Conservation (phyloP, 2,888 invertebrate genomes). For the Germaria angustata region DNA sequence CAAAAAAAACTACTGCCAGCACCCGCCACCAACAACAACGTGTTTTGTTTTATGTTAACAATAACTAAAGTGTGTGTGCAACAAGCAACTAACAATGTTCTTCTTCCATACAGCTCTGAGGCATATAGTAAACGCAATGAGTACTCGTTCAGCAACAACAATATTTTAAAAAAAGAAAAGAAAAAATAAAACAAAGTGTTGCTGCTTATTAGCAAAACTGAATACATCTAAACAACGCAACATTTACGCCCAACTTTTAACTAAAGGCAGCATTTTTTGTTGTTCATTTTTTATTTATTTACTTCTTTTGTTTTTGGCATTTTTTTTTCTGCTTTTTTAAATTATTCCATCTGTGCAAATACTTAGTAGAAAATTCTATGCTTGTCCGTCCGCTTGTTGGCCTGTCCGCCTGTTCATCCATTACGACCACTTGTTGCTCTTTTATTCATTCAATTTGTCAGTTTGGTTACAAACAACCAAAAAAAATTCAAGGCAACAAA, state of each 20-base stretch:
- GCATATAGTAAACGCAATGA: constrained; percentile 48
- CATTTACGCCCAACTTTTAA: constrained; percentile 65
- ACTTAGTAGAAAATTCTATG: constrained; percentile 53
- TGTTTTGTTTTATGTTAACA: constrained; percentile 62
- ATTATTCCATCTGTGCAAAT: constrained; percentile 63
- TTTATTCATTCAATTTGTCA: constrained; percentile 80
- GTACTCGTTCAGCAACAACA: neutral
- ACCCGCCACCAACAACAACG: constrained; percentile 36
- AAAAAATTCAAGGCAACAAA: neutral
- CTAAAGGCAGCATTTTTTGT: constrained; percentile 53
- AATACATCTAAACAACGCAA: constrained; percentile 61
- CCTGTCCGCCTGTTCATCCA: constrained; percentile 67
- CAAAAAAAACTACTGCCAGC: constrained; percentile 10
- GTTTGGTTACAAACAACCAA: constrained; percentile 69
- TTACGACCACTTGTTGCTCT: constrained; percentile 78
- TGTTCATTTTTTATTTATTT: constrained; percentile 2
- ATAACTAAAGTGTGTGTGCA: constrained; percentile 20
- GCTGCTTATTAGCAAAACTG: constrained; percentile 66
- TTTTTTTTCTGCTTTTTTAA: constrained; percentile 32
- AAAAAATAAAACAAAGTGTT: constrained; percentile 41
- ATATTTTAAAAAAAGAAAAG: neutral
- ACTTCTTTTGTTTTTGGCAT: neutral
- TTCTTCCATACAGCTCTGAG: constrained; percentile 36
- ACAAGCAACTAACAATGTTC: constrained; percentile 15
- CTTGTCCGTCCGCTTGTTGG: constrained; percentile 62